Evolutionary conservation across 2,113 vertebrate species (phyloP).

Genomic region (Collichthys lucidus): DNA sequence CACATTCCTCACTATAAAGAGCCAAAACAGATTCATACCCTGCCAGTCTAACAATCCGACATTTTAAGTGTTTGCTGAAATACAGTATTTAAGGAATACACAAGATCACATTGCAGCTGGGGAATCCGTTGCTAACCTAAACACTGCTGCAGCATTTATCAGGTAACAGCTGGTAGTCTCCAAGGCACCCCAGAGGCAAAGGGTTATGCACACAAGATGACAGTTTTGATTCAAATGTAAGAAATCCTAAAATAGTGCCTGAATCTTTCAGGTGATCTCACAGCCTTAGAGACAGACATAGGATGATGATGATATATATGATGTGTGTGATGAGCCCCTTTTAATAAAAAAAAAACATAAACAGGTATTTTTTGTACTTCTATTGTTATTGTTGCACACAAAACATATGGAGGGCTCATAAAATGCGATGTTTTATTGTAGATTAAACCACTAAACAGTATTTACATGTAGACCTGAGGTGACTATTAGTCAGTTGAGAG

Average conservation of each 20-base stretch:
- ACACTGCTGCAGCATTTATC: constrained; percentile 30
- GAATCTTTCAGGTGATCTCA: constrained; percentile 13
- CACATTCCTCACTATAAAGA: background rate
- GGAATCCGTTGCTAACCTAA: background rate
- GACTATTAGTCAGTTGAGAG: too few relatives aligned
- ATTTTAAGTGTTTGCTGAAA: background rate
- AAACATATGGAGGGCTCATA: background rate
- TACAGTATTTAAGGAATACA: background rate
- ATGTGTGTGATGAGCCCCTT: too few relatives aligned
- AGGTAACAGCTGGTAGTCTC: constrained; percentile 39
- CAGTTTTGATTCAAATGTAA: constrained; percentile 47
- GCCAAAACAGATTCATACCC: background rate
- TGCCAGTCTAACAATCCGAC: background rate
- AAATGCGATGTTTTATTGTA: too few relatives aligned
- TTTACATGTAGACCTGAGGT: too few relatives aligned
- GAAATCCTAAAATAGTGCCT: constrained; percentile 28
- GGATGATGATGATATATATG: background rate
- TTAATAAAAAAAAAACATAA: too few relatives aligned
- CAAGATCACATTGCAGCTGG: background rate
- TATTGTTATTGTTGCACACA: background rate
- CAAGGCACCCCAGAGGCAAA: constrained; percentile 60
- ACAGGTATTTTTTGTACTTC: too few relatives aligned
- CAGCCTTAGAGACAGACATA: background rate
- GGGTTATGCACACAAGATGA: constrained; percentile 16
- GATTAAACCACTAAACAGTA: too few relatives aligned